phyloP scores from a whole-genome alignment of 2,888 invertebrate species.

The Luperina testacea region DNA sequence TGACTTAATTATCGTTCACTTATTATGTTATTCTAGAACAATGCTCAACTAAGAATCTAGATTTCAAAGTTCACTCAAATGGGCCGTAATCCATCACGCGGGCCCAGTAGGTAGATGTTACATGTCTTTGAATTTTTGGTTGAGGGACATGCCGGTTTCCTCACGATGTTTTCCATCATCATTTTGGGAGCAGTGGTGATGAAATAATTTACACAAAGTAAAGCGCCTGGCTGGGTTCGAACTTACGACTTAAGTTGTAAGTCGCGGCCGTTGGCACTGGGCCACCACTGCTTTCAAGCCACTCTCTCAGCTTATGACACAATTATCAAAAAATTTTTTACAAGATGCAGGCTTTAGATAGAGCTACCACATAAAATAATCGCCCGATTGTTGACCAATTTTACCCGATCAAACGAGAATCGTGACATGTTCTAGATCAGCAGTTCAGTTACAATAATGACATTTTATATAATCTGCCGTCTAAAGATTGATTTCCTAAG shows the following conservation, averaged over 20 bases:
- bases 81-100: too few species aligned
- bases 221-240: neutral
- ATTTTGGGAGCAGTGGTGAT: neutral
- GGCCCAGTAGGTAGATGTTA: neutral
- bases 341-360: neutral
- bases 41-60: neutral
- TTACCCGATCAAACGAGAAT: constrained; percentile 16
- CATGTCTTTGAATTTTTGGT: neutral
- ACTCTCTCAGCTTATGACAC: neutral
- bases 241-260: neutral
- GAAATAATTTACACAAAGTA: neutral
- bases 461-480: constrained; percentile 24
- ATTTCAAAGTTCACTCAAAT: neutral
- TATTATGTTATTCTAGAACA: constrained; percentile 1
- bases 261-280: neutral
- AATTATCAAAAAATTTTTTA: neutral
- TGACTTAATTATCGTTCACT: neutral
- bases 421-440: constrained; percentile 14
- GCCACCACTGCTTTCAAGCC: neutral
- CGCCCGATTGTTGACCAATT: constrained; percentile 22
- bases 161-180: neutral
- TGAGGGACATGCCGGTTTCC: neutral
- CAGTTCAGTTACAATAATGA: neutral
- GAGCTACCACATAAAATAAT: constrained; percentile 15
- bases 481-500: neutral